Base-by-base conservation (phyloP, 2,113 vertebrate genomes). In the Clinocottus analis region DNA sequence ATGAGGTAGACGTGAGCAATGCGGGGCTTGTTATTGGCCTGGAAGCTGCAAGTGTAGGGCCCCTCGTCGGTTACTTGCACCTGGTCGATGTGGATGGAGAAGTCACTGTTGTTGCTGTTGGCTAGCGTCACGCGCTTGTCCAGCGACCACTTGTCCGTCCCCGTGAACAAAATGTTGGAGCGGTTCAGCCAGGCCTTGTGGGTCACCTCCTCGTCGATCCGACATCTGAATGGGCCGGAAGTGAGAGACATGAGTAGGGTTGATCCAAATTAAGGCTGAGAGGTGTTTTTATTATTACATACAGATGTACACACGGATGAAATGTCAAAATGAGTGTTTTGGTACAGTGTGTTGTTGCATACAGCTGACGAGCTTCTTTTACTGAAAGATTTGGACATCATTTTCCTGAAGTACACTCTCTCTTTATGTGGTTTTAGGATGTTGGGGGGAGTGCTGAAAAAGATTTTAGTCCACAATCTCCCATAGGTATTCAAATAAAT, bases 141-240 rank as follows among this genome's bases (percentile, higher is more conserved):
- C 21, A 97, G 95, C 14, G 96, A 96, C 97, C 97, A 98, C 91
- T 97, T 97, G 91, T 98, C 97, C 0, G 93, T 95, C 71, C 97
- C 97, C 0, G 97, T 94, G 3, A 96, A 97, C 55, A 98, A 91
- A 93, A 98, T 98, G 93, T 97, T 97, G 66, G 96, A 97, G 81
- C 97, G 96, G 90, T 97, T 97, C 85, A 98, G 87, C 97, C 97
- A 97, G 62, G 97, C 97, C 89, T 97, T 97, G 67, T 96, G 96
- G 14, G 96, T 97, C 79, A 97, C 96, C 6, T 97, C 95, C 73
- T 96, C 94, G 0, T 97, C 95, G 9, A 97, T 97, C 89, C 94
- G 96, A 94, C 97, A 98, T 87, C 97, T 98, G 1, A 43, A 61
- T 60, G 9, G 39, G 41, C 16, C 62, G 43, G 58, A 27, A 27